These are phyloP conservation scores for Phymanthus crucifer DNA, from an alignment of 92 coral and sea anemone genomes.

Conservation along the genomic window DNA sequence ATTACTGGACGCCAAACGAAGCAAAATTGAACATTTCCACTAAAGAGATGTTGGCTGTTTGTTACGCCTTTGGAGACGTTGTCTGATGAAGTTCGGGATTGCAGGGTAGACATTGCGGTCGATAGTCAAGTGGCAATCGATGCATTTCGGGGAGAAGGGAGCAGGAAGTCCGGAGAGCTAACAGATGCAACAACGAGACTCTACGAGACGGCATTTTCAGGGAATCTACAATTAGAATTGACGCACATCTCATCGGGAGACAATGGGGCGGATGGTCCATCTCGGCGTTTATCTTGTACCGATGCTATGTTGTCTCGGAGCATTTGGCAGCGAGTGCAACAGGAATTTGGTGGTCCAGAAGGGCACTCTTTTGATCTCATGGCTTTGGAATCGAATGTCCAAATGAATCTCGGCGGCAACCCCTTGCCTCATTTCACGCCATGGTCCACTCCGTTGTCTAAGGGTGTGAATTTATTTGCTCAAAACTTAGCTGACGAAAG, in stretches of 20 bases:
- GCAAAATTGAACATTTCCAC: neutral
- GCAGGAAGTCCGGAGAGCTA: conserved; percentile 27
- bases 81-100: neutral
- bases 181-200: conserved; percentile 13
- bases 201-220: neutral
- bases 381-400: conserved; percentile 27
- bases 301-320: neutral
- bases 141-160: conserved; percentile 14
- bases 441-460: conserved; percentile 15
- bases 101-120: neutral
- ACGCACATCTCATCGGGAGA: conserved; percentile 12
- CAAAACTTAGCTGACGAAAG: conserved; percentile 8
- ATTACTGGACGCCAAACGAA: conserved; percentile 25
- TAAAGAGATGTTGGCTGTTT: conserved; percentile 31
- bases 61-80: conserved; percentile 8
- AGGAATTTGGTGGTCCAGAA: conserved; percentile 3
- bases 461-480: conserved; percentile 34
- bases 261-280: conserved; percentile 42
- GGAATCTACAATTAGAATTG: conserved; percentile 10
- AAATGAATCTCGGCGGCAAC: neutral
- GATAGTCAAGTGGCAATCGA: conserved; percentile 34
- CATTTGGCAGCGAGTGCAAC: neutral
- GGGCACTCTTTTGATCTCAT: conserved; percentile 27
- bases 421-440: conserved; percentile 43
- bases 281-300: conserved; percentile 13